Evolutionary conservation across 2,113 vertebrate species (phyloP), one percentile per base, ranked within the genome.

Genomic region (Neoarius graeffei): DNA sequence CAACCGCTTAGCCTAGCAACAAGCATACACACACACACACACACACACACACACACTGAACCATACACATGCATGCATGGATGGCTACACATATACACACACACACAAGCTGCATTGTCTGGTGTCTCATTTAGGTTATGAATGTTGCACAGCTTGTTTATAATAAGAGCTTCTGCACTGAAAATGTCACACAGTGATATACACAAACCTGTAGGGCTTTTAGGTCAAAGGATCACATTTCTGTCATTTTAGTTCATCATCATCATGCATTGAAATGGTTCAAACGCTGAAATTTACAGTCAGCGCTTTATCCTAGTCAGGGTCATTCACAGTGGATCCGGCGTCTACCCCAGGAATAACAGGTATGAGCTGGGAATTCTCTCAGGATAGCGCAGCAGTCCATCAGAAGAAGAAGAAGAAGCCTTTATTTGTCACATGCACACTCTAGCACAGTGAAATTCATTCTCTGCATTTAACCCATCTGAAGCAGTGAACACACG

Each of bases 1-100:
- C 93, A 95, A 94, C 94, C 94, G 91, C 85, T 87, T 42, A 71
- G 87, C 89, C 88, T 90, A 81, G 86, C 86, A 89, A 67, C 85
- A 86, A 86, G 86, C 91, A 87, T 88, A 87, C 50, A 67, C 89
- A 87, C 79, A 73, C 64, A 84, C n/a, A 84, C 81, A 89, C 82
- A 84, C 54, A 81, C 77, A 66, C 42, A 83, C 85, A 81, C 66
- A 91, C 89, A 90, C 89, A 91, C 86, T 59, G 62, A 90, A 83
- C 56, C 66, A 83, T 81, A 80, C 60, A 67, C 71, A 57, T 66
- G 52, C 59, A 84, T 81, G 73, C 60, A 69, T 64, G 52, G 59
- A 56, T 50, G 14, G 17, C 30, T 59, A 71, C 71, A 89, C 52
- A 85, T 27, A 92, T 69, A 89, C 57, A 86, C n/a, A 91, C 88